These are phyloP conservation scores for Sus scrofa DNA, from an alignment of 2,113 vertebrate species.

Conservation along the genomic window T2T-Sscrofa CM000812.6:271496001-271496500, in stretches of 20 bases:
- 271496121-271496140: not conserved
- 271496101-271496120: not conserved
- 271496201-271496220: not conserved
- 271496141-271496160: not conserved
- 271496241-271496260: no score
- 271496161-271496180: not conserved
- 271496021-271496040: constrained; percentile 64
- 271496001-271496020: constrained; percentile 70
- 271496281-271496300: not conserved
- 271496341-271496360: not conserved
- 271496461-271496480: not conserved
- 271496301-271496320: not conserved
- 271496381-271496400: not conserved
- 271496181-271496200: not conserved
- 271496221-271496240: not conserved
- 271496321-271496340: accelerated
- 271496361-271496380: accelerated
- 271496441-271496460: no score
- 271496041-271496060: not conserved
- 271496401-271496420: no score
- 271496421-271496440: not conserved
- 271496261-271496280: not conserved
- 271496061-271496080: not conserved
- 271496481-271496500: not conserved
- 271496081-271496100: not conserved